Evolutionary conservation across 2,113 vertebrate genomes (phyloP).

Genomic region (Hippolais icterina): DNA sequence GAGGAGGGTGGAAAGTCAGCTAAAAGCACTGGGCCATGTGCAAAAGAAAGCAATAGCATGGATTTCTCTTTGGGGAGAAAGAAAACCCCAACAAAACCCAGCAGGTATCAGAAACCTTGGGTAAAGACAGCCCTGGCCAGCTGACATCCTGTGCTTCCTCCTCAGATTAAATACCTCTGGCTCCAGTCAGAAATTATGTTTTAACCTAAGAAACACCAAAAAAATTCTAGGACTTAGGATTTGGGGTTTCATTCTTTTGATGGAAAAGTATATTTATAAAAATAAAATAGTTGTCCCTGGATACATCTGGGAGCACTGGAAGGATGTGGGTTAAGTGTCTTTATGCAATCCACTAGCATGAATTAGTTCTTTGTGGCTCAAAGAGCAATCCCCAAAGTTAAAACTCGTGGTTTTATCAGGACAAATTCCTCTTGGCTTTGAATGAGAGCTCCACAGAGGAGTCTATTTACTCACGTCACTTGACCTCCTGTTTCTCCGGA

Average conservation of each 20-base stretch:
- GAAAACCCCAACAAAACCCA: background rate
- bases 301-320: background rate
- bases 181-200: background rate
- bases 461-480: background rate
- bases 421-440: background rate
- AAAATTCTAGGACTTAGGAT: background rate
- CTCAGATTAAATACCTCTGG: background rate
- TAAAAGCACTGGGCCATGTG: background rate
- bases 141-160: background rate
- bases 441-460: background rate
- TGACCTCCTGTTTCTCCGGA: background rate
- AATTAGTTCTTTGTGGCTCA: background rate
- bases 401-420: background rate
- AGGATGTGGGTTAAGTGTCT: background rate
- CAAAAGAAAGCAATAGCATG: background rate
- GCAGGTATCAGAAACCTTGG: background rate
- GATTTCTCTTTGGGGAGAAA: background rate
- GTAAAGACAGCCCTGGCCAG: background rate
- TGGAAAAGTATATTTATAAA: background rate
- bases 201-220: background rate
- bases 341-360: background rate
- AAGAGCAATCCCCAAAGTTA: background rate
- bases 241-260: background rate
- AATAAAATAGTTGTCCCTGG: background rate
- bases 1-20: background rate